Conservation (phyloP, 2,797 vertebrate species). For the Spatula clypeata region DNA sequence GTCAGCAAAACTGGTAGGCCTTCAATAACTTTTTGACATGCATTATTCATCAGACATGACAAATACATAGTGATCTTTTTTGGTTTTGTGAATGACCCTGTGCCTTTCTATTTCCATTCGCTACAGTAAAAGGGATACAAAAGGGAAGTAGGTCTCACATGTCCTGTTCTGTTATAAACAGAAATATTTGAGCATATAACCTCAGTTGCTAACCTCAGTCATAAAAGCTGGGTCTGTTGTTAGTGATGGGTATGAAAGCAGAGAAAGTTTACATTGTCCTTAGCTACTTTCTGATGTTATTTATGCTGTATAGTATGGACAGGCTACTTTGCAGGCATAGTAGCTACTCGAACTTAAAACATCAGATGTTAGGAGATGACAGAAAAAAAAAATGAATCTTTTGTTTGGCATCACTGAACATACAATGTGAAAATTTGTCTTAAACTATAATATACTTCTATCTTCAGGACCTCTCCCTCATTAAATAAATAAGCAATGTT, state of each 20-base stretch:
- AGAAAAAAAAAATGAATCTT: background rate
- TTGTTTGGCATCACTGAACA: background rate
- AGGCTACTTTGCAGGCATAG: background rate
- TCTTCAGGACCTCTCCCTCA: background rate
- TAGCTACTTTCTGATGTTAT: background rate
- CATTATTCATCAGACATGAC: background rate
- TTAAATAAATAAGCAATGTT: background rate
- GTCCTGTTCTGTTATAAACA: slow-evolving; percentile 19
- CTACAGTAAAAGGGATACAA: background rate
- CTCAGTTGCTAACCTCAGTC: background rate
- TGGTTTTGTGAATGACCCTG: background rate
- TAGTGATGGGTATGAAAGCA: background rate
- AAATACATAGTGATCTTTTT: background rate
- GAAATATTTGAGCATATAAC: background rate
- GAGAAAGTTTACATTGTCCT: background rate
- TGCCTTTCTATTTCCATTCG: background rate
- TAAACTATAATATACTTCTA: background rate
- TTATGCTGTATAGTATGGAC: background rate
- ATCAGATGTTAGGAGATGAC: background rate
- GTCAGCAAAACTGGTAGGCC: background rate
- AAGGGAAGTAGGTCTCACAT: background rate
- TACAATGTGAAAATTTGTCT: background rate
- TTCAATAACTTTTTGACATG: background rate
- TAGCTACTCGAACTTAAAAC: background rate
- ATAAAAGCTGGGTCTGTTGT: background rate